Base-by-base conservation (phyloP, 2,888 invertebrate genomes). In the Spodoptera exigua region DNA sequence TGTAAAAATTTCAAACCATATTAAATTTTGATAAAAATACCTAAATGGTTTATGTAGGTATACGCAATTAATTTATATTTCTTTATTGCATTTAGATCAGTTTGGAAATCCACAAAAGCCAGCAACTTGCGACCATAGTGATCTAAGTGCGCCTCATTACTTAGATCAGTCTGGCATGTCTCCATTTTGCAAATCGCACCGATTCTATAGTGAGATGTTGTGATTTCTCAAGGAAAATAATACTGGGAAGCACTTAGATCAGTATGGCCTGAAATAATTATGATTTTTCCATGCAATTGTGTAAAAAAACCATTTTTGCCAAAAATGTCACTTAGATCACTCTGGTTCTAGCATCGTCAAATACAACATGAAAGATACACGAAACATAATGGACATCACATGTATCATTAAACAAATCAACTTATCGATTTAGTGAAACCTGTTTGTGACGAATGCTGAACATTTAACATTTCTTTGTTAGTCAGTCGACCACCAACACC, bases 91-190 rank as follows among this genome's bases (percentile, higher is more conserved):
- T 14, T 55, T 55, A 55, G 55, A 47, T 55, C 16, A 48, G 12
- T 56, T 41, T 56, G 55, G 47, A 11, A 47, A 35, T 41, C 39
- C 49, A 40, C 49, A 61, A 61, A n/a, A n/a, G n/a, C n/a, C n/a
- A n/a, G n/a, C 54, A 57, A 57, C 43, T 57, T 55, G 48, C 46
- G 46, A 52, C 41, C 49, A 61, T 27, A 55, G 61, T 56, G 56
- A 62, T 57, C 61, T 57, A 57, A 57, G 57, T 57, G 27, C 57
- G 44, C 34, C 32, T 58, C 44, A 57, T 62, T 51, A 62, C 57
- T 62, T 62, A 62, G 57, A 57, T 61, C 48, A 57, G 61, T 62
- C n/a, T 58, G 57, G 62, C 62, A 58, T 62, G 45, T 13, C 34
- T 53, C 39, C 10, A 57, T 10, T 62, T 58, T 62, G 58, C 45